Evolutionary conservation across 2,888 invertebrate genomes (phyloP).

Genomic region (Helleia helle): DNA sequence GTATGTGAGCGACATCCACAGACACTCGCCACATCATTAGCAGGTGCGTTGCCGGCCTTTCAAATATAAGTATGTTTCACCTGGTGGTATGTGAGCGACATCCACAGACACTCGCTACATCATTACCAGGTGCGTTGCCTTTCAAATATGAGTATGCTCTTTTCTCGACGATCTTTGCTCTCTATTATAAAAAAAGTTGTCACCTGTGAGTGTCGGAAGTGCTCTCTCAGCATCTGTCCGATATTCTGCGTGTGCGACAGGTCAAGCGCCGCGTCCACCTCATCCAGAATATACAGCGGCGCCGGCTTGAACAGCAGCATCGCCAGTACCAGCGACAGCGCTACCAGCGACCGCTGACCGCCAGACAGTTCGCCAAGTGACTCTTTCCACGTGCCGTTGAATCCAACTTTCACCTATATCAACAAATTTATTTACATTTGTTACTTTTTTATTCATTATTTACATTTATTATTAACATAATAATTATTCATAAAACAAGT

Average conservation of each 20-base stretch:
- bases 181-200: slow-evolving; percentile 26
- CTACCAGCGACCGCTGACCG: slow-evolving; percentile 96
- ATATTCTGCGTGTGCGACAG: slow-evolving; percentile 99
- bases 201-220: slow-evolving; percentile 91
- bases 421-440: too few species aligned
- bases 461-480: too few species aligned
- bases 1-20: too few species aligned
- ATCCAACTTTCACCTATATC: slow-evolving; percentile 82
- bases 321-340: slow-evolving; percentile 95
- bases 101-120: too few species aligned
- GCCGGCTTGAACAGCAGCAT: slow-evolving; percentile 98
- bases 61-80: too few species aligned
- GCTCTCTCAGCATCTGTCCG: slow-evolving; percentile 91
- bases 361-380: slow-evolving; percentile 96
- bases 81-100: too few species aligned
- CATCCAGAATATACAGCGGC: slow-evolving; percentile 98
- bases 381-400: slow-evolving; percentile 97
- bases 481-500: too few species aligned
- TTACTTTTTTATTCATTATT: too few species aligned
- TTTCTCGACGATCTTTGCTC: not conserved
- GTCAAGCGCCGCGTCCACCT: slow-evolving; percentile 98
- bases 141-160: too few species aligned
- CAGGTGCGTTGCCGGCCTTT: too few species aligned
- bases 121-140: too few species aligned
- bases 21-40: too few species aligned